Conservation (phyloP, 2,797 vertebrate genomes). For the Lithobates pipiens region DNA sequence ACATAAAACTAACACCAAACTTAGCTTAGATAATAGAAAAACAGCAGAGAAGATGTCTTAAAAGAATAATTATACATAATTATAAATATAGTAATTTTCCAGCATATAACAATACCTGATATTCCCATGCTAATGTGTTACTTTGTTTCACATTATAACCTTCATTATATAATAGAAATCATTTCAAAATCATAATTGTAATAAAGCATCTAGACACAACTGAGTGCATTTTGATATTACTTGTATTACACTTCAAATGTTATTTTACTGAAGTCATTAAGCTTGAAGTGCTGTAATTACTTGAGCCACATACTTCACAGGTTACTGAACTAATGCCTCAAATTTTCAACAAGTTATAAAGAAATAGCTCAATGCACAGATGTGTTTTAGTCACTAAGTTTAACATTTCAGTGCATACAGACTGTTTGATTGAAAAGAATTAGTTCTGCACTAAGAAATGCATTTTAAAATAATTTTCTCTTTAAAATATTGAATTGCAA, state of each 20-base stretch:
- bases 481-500: constrained; percentile 37
- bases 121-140: not conserved
- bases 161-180: constrained; percentile 10
- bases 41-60: not conserved
- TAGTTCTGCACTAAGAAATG: constrained; percentile 52
- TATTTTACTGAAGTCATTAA: constrained; percentile 58
- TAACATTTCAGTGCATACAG: constrained; percentile 1
- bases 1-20: not conserved
- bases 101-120: not conserved
- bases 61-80: not conserved
- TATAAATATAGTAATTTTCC: not conserved
- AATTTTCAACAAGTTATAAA: constrained; percentile 23
- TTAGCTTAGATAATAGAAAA: not conserved
- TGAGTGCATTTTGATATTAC: constrained; percentile 52
- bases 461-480: constrained; percentile 40
- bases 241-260: constrained; percentile 48
- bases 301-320: constrained; percentile 51
- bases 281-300: constrained; percentile 49
- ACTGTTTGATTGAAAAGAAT: constrained; percentile 43
- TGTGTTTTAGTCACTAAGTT: not conserved
- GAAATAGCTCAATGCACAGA: constrained; percentile 41
- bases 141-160: not conserved
- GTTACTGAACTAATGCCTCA: constrained; percentile 47
- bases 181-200: constrained; percentile 56
- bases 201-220: constrained; percentile 46